Evolutionary conservation across 2,888 invertebrate genomes (phyloP), one percentile per base, ranked within the genome.

Genomic region (Torymus auratus): DNA sequence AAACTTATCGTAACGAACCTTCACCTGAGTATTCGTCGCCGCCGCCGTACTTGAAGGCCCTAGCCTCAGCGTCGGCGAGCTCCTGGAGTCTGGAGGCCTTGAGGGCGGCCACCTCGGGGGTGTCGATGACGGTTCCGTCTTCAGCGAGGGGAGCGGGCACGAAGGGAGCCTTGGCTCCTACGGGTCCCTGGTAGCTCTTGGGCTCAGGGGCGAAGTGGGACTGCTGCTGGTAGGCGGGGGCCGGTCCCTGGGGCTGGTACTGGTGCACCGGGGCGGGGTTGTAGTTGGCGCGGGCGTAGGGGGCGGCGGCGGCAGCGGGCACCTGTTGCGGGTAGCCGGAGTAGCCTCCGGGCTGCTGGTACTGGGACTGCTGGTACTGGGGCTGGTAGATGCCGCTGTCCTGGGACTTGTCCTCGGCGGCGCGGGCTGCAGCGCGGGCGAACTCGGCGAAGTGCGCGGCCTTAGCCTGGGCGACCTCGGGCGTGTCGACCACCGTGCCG

Each of bases 401-500:
- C 71, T 60, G 84, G 78, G 28, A 56, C 60, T 82, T 83, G 62
- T 75, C 85, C 14, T 89, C 89, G 14, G 84, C 88, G 0, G 91
- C 91, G 5, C 91, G 85, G 7, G 90, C 88, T 0, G 90, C 90
- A 0, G 90, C 91, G 7, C 86, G 86, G 0, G 91, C 90, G 76
- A 89, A 90, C 85, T 91, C 91, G 10, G 90, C 91, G 68, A 91
- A 90, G 81, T 91, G 91, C 0, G 89, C 90, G 2, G 89, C 90
- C 83, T 91, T 91, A 12, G 91, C 91, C 80, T 90, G 88, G 2
- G 90, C 89, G 2, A 91, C 91, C 86, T 91, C 91, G 82, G 91
- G 91, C 0, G 91, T 91, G 82, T 91, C 91, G 80, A 91, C 89
- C 12, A 91, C 89, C 77, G 89, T 88, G 3, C 91, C 91, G 61